Conservation (phyloP, 2,113 vertebrate species). For the Urocolius indicus region DNA sequence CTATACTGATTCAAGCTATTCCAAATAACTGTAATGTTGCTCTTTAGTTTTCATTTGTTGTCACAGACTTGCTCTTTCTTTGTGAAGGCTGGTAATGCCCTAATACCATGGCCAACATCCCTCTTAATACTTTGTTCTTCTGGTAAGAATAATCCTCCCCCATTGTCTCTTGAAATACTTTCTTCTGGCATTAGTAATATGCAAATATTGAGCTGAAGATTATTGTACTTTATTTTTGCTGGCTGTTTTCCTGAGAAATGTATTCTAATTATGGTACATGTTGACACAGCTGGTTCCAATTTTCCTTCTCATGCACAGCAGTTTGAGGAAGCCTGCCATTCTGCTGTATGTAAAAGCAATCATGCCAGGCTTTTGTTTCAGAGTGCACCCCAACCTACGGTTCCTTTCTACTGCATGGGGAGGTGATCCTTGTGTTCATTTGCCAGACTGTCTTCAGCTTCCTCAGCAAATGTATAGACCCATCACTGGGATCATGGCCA, state of each 20-base stretch:
- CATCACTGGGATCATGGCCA: neutral
- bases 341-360: neutral
- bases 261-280: conserved; percentile 43
- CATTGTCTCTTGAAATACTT: neutral
- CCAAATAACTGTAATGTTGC: neutral
- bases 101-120: neutral
- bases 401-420: neutral
- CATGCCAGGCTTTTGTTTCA: conserved; percentile 21
- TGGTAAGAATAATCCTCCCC: neutral
- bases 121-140: neutral
- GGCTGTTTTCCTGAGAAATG: conserved; percentile 30
- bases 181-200: neutral
- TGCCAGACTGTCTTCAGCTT: neutral
- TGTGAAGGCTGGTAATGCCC: neutral
- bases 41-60: neutral
- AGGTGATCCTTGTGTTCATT: neutral
- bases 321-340: conserved; percentile 4
- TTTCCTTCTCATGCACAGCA: conserved; percentile 42
- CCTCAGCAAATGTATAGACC: neutral
- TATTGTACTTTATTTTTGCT: conserved; percentile 21
- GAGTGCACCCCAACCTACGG: neutral
- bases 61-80: neutral
- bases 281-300: conserved; percentile 50
- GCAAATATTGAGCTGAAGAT: conserved; percentile 10
- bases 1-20: neutral